Percentiles rank a stretch among this genome's conserved stretches.
These are phyloP conservation scores for Digitonthophagus gazella DNA, from an alignment of 2,888 invertebrate genomes.

Conservation along the genomic window DNA sequence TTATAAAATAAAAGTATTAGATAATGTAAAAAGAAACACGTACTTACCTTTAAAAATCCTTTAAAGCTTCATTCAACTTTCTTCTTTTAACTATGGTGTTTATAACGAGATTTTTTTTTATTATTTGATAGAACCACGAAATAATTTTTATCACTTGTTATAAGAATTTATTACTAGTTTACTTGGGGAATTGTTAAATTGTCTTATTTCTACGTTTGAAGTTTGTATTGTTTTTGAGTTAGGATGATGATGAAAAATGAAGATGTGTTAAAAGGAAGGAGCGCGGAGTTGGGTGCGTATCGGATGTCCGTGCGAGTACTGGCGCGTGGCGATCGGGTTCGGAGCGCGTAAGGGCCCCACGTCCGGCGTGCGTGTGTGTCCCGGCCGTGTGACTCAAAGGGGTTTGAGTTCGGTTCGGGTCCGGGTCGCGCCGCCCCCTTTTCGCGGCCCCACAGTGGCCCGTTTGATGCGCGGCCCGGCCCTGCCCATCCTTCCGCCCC, in stretches of 20 bases:
- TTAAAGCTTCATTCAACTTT: not conserved
- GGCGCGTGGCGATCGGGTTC: not conserved
- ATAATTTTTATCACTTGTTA: not conserved
- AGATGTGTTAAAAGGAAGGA: not conserved
- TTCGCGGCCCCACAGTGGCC: not conserved
- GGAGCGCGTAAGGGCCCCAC: not conserved
- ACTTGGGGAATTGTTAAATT: too few species aligned
- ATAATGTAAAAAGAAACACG: not conserved
- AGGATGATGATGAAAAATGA: not conserved
- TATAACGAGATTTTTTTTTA: not conserved
- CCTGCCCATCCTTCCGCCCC: not conserved
- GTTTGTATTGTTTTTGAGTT: not conserved
- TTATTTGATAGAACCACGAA: not conserved
- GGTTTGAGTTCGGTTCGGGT: not conserved
- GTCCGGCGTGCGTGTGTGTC: not conserved
- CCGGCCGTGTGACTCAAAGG: not conserved
- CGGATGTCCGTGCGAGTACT: not conserved
- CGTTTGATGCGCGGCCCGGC: not conserved
- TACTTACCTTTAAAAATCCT: not conserved
- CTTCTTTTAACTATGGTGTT: not conserved
- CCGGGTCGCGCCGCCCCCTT: not conserved
- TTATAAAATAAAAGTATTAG: not conserved
- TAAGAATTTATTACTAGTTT: too few species aligned
- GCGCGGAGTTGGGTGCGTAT: not conserved
- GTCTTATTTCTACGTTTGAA: too few species aligned